Base-by-base conservation (phyloP, 2,113 vertebrate genomes). In the Phylloscopus trochiloides region DNA sequence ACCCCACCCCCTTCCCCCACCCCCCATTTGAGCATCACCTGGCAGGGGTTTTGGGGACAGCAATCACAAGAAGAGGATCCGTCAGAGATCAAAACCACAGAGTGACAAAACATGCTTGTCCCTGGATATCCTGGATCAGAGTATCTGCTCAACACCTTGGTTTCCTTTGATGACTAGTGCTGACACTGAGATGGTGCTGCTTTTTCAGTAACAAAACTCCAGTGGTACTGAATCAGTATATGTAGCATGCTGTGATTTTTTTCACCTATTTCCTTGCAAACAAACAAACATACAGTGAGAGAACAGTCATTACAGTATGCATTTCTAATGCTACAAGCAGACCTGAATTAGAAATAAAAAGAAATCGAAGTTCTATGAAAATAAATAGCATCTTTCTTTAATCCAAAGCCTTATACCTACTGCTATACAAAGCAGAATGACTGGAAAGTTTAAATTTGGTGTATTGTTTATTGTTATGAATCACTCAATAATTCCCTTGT, bases 71-170 rank as follows among this genome's bases (percentile, higher is more conserved):
- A 96, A 80, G 79, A 93, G 50, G 90, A 95, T 96, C 97, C 87
- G 80, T 94, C 88, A 63, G 91, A 89, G 96, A 97, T 94, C 94
- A 95, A 95, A 97, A 96, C 92, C 55, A 55, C 63, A 92, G 81
- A 92, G 86, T 3, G 14, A 92, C 80, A 91, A 84, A 91, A 79
- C 58, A 51, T 82, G 36, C 90, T 97, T 91, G 86, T 97, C 95
- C 94, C 95, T 95, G 54, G 86, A 92, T 96, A 95, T 88, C 77
- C 74, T 71, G 80, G 80, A 96, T 96, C 85, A 94, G 88, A 94
- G 94, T 95, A 83, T 92, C 58, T 92, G 88, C 47, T 95, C 96
- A 96, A 79, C 88, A 92, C 94, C 90, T 96, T 95, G 84, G 76
- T 93, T 92, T 94, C 88, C 97, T 98, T 95, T 97, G 89, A 86